Evolutionary conservation across 2,797 vertebrate species (phyloP).

Genomic region (Pempheris klunzingeri): DNA sequence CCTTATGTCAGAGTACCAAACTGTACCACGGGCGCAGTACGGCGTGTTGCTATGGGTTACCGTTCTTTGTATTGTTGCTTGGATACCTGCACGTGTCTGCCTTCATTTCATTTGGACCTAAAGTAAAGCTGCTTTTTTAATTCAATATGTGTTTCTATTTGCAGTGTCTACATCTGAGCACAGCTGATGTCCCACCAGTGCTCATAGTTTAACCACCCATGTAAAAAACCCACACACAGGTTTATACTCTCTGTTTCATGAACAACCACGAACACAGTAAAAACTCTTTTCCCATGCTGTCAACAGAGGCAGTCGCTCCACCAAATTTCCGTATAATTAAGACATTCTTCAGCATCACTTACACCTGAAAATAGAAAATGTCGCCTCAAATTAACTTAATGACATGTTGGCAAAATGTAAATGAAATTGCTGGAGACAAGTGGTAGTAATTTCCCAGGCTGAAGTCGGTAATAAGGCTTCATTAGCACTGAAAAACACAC

Average conservation of each 20-base stretch:
- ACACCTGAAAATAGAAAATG: slow-evolving; percentile 68
- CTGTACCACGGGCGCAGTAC: not conserved
- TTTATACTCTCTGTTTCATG: slow-evolving; percentile 61
- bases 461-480: slow-evolving; percentile 61
- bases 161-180: not conserved
- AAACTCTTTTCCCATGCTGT: slow-evolving; percentile 26
- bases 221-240: slow-evolving; percentile 31
- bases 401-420: slow-evolving; percentile 65
- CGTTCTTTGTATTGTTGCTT: not conserved
- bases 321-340: slow-evolving; percentile 76
- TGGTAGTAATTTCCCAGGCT: slow-evolving; percentile 63
- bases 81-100: not conserved
- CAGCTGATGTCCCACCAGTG: slow-evolving; percentile 26
- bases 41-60: slow-evolving; percentile 18
- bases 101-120: slow-evolving; percentile 17
- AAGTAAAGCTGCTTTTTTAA: not conserved
- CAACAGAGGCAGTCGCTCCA: slow-evolving; percentile 54
- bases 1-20: slow-evolving; percentile 41
- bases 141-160: not conserved
- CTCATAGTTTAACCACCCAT: slow-evolving; percentile 15
- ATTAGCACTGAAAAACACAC: slow-evolving; percentile 52
- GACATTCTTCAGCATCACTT: slow-evolving; percentile 69
- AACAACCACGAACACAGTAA: slow-evolving; percentile 60
- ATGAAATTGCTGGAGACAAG: slow-evolving; percentile 59
- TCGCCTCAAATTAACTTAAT: slow-evolving; percentile 75